Evolutionary conservation across 2,888 invertebrate species (phyloP), one percentile per base, ranked within the genome.

Genomic region (Abrostola tripartita): DNA sequence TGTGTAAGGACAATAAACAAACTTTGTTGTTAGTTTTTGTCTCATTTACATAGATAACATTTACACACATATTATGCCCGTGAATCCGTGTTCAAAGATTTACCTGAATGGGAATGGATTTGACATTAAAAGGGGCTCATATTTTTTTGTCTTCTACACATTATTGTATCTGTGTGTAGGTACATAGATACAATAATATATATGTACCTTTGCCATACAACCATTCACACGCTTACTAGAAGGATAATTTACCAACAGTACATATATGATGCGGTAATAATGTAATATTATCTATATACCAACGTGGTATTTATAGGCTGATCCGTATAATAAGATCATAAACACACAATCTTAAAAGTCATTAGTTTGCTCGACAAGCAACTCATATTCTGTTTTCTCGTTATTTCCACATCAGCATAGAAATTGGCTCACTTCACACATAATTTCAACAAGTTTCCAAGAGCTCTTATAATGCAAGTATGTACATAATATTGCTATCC

Each of bases 401-500:
- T 12, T 37, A 72, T 52, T 42, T 35, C 38, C 24, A 61, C 65
- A 61, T 76, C 56, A 61, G 72, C 76, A 79, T 79, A 71, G 65
- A 56, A 76, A 76, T 76, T 63, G 79, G 52, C 73, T 71, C 61
- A 60, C 61, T 79, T 79, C 78, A 57, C 79, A 78, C 76, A 78
- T 75, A 65, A 75, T 54, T 75, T 60, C 40, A 50, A 42, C 60
- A 51, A 61, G 57, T 65, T 76, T 71, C 65, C 64, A 44, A 71
- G 74, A 68, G n/a, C 55, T 68, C 74, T 65, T 74, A 64, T 73
- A 73, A 75, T 71, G 79, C 66, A 75, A 64, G 57, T 58, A 66
- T 68, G 60, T 68, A 72, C 65, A 67, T 68, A 68, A 71, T 57
- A 71, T 59, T 40, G 54, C 54, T 53, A 50, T 64, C 60, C 66